phyloP scores from a whole-genome alignment of 2,888 invertebrate genomes.

The Rhaphigaster nebulosa region DNA sequence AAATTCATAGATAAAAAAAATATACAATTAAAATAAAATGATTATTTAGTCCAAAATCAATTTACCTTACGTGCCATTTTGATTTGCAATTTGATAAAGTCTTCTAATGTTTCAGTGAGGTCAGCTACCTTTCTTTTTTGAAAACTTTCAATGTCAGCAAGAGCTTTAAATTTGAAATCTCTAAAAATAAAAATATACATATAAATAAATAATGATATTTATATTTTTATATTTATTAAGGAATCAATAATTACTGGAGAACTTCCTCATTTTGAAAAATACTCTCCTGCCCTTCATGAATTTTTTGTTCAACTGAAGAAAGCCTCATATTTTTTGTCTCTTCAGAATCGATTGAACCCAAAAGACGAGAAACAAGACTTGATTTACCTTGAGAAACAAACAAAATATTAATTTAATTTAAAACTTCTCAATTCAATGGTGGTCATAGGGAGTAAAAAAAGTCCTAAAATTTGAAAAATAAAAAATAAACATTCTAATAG shows the following conservation, averaged over 20 bases:
- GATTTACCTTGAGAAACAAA: slow-evolving; percentile 72
- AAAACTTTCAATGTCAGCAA: slow-evolving; percentile 79
- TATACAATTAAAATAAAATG: slow-evolving; percentile 41
- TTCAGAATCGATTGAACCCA: slow-evolving; percentile 82
- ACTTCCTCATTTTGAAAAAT: slow-evolving; percentile 75
- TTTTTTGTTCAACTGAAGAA: slow-evolving; percentile 77
- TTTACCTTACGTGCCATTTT: slow-evolving; percentile 82
- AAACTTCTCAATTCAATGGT: background rate
- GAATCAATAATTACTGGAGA: slow-evolving; percentile 72
- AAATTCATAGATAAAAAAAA: background rate
- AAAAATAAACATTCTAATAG: background rate
- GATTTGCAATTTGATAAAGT: slow-evolving; percentile 79
- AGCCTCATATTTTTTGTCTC: slow-evolving; percentile 81
- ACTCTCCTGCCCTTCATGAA: slow-evolving; percentile 74
- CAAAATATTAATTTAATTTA: background rate
- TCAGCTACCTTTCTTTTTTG: slow-evolving; percentile 81
- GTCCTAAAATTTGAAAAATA: background rate
- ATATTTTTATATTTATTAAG: background rate
- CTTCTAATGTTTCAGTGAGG: slow-evolving; percentile 78
- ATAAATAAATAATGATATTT: background rate
- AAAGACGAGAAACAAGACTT: slow-evolving; percentile 80
- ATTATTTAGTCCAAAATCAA: background rate
- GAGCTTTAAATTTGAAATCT: slow-evolving; percentile 78
- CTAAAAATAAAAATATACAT: slow-evolving; percentile 69
- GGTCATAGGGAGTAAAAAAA: background rate